These are phyloP conservation scores for Battus philenor DNA, from an alignment of 1,140 invertebrate genomes.

Conservation along the genomic window DNA sequence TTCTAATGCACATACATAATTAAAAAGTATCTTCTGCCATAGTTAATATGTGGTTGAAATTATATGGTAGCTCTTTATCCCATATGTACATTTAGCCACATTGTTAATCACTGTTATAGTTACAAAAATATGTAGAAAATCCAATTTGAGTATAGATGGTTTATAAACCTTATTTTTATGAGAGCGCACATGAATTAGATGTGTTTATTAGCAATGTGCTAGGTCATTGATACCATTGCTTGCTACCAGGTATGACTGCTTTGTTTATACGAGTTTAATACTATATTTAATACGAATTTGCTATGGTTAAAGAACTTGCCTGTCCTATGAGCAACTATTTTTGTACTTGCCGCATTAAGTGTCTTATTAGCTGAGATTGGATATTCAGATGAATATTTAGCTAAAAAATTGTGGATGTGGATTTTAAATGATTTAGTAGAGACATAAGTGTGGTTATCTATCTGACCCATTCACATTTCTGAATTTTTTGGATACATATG, in stretches of 20 bases:
- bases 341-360: conserved; percentile 39
- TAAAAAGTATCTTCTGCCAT: background rate
- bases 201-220: conserved; percentile 19
- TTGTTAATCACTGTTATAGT: conserved; percentile 5
- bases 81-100: conserved; percentile 5
- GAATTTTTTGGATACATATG: too few relatives aligned
- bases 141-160: conserved; percentile 5
- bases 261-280: conserved; percentile 36
- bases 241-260: conserved; percentile 43
- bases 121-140: background rate
- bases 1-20: too few relatives aligned
- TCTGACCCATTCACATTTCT: too few relatives aligned
- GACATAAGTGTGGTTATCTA: too few relatives aligned
- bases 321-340: conserved; percentile 44
- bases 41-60: background rate
- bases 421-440: too few relatives aligned
- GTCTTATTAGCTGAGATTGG: conserved; percentile 17
- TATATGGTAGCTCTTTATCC: conserved; percentile 6
- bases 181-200: conserved; percentile 27
- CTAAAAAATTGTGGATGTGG: too few relatives aligned
- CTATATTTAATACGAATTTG: conserved; percentile 32
- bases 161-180: conserved; percentile 16
- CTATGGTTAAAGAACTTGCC: conserved; percentile 33
- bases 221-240: conserved; percentile 37
- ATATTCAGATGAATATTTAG: too few relatives aligned